Base-by-base conservation (phyloP, 2,113 vertebrate species). In the Pseudopipra pipra region DNA sequence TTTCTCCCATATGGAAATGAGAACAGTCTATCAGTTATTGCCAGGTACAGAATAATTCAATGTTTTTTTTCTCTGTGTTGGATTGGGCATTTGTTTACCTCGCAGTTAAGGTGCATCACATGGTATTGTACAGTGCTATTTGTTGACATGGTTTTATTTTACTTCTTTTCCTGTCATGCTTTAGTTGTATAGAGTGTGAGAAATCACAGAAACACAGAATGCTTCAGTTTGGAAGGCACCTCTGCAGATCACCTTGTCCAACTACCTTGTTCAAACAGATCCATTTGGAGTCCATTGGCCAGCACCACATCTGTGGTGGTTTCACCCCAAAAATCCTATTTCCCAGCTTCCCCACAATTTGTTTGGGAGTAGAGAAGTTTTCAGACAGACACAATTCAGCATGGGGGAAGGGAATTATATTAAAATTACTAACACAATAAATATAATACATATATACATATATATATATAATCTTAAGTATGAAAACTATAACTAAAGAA, bases 41-140 rank as follows among this genome's bases (percentile, higher is more conserved):
- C 99, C 61, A 99, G 99, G 99, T 99, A 97, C n/a, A 70, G 19
- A 61, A 54, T 52, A 68, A 54, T 37, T 23, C 61, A n/a, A 37
- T 24, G 0, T 16, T 65, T 43, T 70, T 70, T 67, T 24, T 43
- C 21, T 87, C 13, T 41, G 6, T n/a, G 10, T 22, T 84, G n/a
- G 51, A 44, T 61, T 52, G 52, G 63, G 5, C 6, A 16, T 82
- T 83, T 89, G 2, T 85, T 89, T 87, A 76, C 30, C 8, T 84
- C 20, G 25, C 16, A 43, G 30, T 22, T 75, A 16, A 81, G 76
- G 23, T 68, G 5, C 24, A 41, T 47, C 44, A 35, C 6, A 33
- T 27, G 10, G 2, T n/a, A 79, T 75, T 72, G 33, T 72, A 41
- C 12, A 49, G 14, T 65, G 27, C 24, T 68, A 3, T 66, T 82